Conservation (phyloP, 2,888 invertebrate genomes). For the Tuberolachnus salignus region DNA sequence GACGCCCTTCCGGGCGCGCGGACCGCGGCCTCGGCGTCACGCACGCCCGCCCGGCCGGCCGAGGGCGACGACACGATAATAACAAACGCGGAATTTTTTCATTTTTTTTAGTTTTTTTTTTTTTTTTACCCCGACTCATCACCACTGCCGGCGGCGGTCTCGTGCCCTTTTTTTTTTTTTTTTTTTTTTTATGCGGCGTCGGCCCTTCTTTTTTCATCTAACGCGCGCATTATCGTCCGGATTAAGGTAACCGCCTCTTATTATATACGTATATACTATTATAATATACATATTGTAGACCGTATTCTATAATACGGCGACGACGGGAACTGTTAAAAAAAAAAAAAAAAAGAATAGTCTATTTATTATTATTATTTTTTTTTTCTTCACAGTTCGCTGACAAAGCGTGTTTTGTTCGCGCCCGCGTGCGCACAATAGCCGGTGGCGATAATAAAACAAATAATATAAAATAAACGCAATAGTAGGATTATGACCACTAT, state of each 20-base stretch:
- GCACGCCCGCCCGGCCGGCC: too few relatives aligned
- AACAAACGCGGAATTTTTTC: slow-evolving; percentile 14
- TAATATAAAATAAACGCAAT: neutral
- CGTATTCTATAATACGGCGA: neutral
- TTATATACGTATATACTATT: neutral
- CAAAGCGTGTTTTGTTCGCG: slow-evolving; percentile 43
- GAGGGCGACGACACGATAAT: neutral
- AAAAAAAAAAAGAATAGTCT: neutral
- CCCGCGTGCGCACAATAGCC: slow-evolving; percentile 32
- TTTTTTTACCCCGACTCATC: neutral
- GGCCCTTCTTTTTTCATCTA: slow-evolving; percentile 32
- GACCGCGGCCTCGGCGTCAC: neutral
- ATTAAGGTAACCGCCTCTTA: slow-evolving; percentile 39
- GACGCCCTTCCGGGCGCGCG: neutral
- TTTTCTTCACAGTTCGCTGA: slow-evolving; percentile 18
- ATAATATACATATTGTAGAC: neutral
- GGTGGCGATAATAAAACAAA: neutral
- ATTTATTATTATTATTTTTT: neutral
- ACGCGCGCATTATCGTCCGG: slow-evolving; percentile 3
- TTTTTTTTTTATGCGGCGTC: neutral
- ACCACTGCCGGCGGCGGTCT: slow-evolving; percentile 1
- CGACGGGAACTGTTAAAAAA: neutral
- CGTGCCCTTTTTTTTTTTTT: slow-evolving; percentile 24
- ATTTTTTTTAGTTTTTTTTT: neutral
- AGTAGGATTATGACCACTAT: too few relatives aligned